Evolutionary conservation across 2,113 vertebrate genomes (phyloP).

Genomic region (Solea solea): DNA sequence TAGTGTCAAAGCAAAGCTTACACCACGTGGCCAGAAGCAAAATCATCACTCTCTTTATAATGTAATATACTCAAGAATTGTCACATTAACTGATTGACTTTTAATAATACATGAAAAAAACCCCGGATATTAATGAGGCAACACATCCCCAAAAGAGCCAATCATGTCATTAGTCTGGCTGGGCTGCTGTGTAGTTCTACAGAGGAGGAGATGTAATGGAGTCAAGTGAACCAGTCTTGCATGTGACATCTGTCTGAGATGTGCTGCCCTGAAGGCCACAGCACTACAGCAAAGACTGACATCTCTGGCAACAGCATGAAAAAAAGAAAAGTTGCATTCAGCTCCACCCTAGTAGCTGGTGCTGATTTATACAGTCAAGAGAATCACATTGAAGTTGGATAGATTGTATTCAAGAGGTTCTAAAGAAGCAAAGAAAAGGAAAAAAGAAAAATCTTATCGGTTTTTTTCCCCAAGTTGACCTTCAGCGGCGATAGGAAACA

Average conservation of each 20-base stretch:
- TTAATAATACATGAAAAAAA: too few relatives aligned
- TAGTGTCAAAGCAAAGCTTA: too few relatives aligned
- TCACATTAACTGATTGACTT: too few relatives aligned
- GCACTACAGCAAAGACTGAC: conserved; percentile 56
- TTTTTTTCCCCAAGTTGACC: conserved; percentile 57
- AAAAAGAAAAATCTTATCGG: conserved; percentile 31
- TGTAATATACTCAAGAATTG: too few relatives aligned
- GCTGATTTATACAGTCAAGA: conserved; percentile 37
- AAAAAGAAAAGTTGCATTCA: background rate
- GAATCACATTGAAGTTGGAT: conserved; percentile 50
- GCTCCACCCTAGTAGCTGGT: conserved; percentile 24
- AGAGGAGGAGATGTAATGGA: conserved; percentile 25
- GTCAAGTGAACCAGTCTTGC: conserved; percentile 47
- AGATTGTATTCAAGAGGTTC: conserved; percentile 52
- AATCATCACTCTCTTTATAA: too few relatives aligned
- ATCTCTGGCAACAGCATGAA: conserved; percentile 44
- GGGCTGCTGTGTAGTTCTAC: conserved; percentile 8
- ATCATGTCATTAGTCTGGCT: conserved; percentile 28
- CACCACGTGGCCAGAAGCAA: too few relatives aligned
- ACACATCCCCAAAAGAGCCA: conserved; percentile 19
- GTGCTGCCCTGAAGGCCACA: conserved; percentile 21
- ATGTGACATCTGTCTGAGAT: conserved; percentile 51
- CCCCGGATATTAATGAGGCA: conserved; percentile 7
- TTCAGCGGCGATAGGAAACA: conserved; percentile 62
- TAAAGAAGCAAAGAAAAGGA: conserved; percentile 6